Conservation (phyloP, 2,113 vertebrate genomes). For the Paracanthobrama guichenoti region DNA sequence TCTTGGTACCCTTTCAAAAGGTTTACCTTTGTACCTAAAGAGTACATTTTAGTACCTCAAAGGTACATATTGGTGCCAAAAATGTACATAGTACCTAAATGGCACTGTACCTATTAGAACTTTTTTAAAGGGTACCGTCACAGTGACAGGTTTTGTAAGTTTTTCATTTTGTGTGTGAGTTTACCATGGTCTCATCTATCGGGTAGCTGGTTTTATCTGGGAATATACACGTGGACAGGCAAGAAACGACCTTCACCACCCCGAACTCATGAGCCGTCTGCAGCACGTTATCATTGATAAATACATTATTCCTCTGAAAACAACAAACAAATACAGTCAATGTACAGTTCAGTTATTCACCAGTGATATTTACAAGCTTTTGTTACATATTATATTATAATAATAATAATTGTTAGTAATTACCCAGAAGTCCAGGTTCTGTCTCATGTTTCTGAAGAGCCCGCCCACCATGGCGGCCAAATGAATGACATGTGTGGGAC, state of each 20-base stretch:
- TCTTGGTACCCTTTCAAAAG: too few species aligned
- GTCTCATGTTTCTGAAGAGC: slow-evolving; percentile 90
- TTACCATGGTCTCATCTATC: slow-evolving; percentile 88
- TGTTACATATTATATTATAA: background rate
- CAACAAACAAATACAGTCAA: background rate
- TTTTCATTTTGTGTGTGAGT: background rate
- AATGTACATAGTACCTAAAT: too few species aligned
- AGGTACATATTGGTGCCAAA: too few species aligned
- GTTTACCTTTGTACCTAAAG: too few species aligned
- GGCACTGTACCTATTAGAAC: too few species aligned
- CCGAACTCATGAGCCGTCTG: slow-evolving; percentile 76
- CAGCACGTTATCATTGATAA: slow-evolving; percentile 88
- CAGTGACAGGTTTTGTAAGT: too few species aligned
- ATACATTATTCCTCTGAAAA: slow-evolving; percentile 72
- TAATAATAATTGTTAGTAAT: background rate
- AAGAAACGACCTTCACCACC: slow-evolving; percentile 84
- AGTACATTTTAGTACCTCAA: too few species aligned
- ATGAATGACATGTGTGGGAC: slow-evolving; percentile 91
- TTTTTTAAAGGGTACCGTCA: too few species aligned
- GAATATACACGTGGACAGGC: slow-evolving; percentile 90
- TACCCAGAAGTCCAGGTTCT: slow-evolving; percentile 97
- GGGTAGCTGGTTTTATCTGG: slow-evolving; percentile 87
- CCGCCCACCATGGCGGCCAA: slow-evolving; percentile 96
- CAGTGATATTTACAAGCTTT: slow-evolving; percentile 25
- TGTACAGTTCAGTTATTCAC: slow-evolving; percentile 64